Conservation (phyloP, 2,113 vertebrate genomes). For the Tricholaema leucomelas region DNA sequence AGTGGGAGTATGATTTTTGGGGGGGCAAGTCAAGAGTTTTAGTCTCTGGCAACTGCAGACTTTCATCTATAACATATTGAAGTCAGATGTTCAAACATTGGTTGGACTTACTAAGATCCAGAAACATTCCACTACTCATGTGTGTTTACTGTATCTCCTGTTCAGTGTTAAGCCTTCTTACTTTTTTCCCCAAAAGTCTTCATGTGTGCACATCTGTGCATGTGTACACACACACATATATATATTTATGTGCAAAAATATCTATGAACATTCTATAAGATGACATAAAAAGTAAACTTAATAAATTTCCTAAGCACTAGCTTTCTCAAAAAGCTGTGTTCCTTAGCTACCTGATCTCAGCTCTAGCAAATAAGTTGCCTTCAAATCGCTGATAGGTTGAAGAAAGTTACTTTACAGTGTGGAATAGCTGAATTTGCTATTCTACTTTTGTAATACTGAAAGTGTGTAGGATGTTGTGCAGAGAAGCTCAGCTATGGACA, state of each 20-base stretch:
- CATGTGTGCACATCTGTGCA: not conserved
- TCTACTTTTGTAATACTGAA: not conserved
- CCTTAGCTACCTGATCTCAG: not conserved
- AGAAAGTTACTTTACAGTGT: not conserved
- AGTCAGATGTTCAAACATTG: not conserved
- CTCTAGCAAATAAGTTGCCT: constrained; percentile 5
- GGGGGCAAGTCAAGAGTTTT: not conserved
- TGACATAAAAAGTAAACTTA: not conserved
- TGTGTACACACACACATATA: too few species aligned
- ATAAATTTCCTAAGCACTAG: constrained; percentile 24
- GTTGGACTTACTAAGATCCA: not conserved
- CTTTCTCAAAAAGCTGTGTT: constrained; percentile 36
- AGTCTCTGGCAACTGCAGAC: not conserved
- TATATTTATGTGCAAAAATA: not conserved
- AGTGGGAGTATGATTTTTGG: not conserved
- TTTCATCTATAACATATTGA: not conserved
- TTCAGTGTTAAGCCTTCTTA: not conserved
- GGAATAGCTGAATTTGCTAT: not conserved
- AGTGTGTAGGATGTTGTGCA: not conserved
- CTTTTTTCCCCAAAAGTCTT: not conserved
- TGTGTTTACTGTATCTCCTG: not conserved
- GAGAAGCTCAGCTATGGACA: not conserved
- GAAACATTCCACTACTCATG: not conserved
- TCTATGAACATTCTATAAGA: constrained; percentile 12
- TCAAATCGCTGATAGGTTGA: not conserved